These are phyloP conservation scores for Drosophila rubida DNA, from an alignment of 2,888 invertebrate genomes.

Conservation along the genomic window DNA sequence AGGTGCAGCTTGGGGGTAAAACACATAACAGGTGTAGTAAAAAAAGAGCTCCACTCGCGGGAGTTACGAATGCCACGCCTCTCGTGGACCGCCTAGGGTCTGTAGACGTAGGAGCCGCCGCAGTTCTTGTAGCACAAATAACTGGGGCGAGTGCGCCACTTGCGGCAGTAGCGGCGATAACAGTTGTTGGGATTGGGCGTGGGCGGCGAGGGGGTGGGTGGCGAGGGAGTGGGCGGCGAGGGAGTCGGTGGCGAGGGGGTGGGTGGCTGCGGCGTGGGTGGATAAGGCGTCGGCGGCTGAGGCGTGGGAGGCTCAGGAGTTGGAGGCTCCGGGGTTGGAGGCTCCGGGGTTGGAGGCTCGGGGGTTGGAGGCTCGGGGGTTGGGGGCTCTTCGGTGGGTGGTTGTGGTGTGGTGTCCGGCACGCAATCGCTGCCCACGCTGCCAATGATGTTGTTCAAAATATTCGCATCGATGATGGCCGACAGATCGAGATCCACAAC, in stretches of 20 bases:
- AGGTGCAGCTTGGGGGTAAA: slow-evolving; percentile 24
- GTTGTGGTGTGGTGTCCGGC: slow-evolving; percentile 1
- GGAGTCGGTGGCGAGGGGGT: slow-evolving; percentile 26
- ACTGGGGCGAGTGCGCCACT: slow-evolving; percentile 68
- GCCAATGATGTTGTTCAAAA: slow-evolving; percentile 47
- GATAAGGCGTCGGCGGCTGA: slow-evolving; percentile 13
- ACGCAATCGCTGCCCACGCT: slow-evolving; percentile 50
- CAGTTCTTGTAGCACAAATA: slow-evolving; percentile 64
- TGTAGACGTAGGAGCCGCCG: slow-evolving; percentile 47
- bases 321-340: slow-evolving; percentile 47
- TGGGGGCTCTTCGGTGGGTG: slow-evolving; percentile 20
- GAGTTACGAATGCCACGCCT: not conserved
- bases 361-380: slow-evolving; percentile 27
- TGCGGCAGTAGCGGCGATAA: slow-evolving; percentile 74
- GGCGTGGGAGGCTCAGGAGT: slow-evolving; percentile 18
- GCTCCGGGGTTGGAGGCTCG: slow-evolving; percentile 35
- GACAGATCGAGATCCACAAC: slow-evolving; percentile 49
- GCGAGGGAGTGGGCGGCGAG: slow-evolving; percentile 29
- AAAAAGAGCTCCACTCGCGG: slow-evolving; percentile 3
- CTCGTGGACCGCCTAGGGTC: slow-evolving; percentile 56
- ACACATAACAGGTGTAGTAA: slow-evolving; percentile 32
- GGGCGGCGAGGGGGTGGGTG: slow-evolving; percentile 46
- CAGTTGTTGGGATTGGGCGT: slow-evolving; percentile 60
- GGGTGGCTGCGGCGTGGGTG: slow-evolving; percentile 30
- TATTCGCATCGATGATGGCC: slow-evolving; percentile 22